Percentiles rank a stretch among this genome's conserved stretches.
These are phyloP conservation scores for Drosophila cognata DNA, from an alignment of 2,888 invertebrate genomes.

Conservation along the genomic window DNA sequence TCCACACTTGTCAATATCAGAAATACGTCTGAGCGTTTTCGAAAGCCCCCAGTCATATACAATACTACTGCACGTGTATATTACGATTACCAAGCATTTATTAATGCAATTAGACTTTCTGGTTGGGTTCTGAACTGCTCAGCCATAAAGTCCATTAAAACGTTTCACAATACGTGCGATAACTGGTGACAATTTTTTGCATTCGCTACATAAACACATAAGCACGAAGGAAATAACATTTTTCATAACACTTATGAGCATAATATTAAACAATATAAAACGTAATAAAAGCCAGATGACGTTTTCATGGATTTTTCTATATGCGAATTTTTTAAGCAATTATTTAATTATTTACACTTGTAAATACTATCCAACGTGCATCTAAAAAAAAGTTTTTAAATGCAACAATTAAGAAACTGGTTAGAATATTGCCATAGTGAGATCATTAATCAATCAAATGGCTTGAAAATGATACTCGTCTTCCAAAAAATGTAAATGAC, in stretches of 20 bases:
- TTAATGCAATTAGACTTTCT: constrained; percentile 58
- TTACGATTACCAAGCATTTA: constrained; percentile 43
- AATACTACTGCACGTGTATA: constrained; percentile 1
- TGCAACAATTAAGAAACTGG: not conserved
- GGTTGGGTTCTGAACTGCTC: constrained; percentile 6
- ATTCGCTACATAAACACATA: not conserved
- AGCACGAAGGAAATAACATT: not conserved
- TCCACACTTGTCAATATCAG: constrained; percentile 60
- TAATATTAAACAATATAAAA: not conserved
- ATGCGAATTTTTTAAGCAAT: not conserved
- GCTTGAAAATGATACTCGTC: not conserved
- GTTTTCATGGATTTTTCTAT: not conserved
- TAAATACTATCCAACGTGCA: not conserved
- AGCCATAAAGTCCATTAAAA: constrained; percentile 25
- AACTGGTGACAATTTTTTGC: constrained; percentile 34
- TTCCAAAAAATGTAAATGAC: not conserved
- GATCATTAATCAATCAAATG: not conserved
- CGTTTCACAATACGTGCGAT: constrained; percentile 46
- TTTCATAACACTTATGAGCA: not conserved
- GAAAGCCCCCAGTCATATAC: constrained; percentile 36
- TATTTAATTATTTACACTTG: not conserved
- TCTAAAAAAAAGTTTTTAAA: not conserved
- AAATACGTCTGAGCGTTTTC: constrained; percentile 64
- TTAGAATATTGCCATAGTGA: not conserved
- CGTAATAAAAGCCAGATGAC: not conserved